These are phyloP conservation scores for Zeugodacus cucurbitae DNA, from an alignment of 1,140 invertebrate species.

Conservation along the genomic window DNA sequence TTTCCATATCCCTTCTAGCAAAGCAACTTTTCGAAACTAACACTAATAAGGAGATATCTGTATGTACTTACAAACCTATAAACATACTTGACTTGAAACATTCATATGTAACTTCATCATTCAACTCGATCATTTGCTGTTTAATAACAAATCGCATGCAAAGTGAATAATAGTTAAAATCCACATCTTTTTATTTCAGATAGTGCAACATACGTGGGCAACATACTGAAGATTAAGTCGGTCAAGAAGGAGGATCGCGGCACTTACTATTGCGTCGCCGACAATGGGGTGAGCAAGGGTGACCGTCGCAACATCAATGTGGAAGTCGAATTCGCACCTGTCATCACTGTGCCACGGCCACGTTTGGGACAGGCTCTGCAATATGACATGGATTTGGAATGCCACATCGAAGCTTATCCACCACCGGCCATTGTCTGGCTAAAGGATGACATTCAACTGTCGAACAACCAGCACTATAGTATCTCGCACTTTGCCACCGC, in stretches of 20 bases:
- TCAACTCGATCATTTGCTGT: too few relatives aligned
- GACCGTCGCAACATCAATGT: slow-evolving; percentile 87
- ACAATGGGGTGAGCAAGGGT: slow-evolving; percentile 89
- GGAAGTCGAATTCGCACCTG: slow-evolving; percentile 89
- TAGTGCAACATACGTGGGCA: slow-evolving; percentile 75
- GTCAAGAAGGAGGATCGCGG: slow-evolving; percentile 90
- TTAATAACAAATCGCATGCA: too few relatives aligned
- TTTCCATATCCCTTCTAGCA: not conserved
- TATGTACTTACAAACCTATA: too few relatives aligned
- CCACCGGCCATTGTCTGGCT: slow-evolving; percentile 88
- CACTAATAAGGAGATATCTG: too few relatives aligned
- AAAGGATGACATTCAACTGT: slow-evolving; percentile 82
- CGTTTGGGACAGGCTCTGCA: slow-evolving; percentile 86
- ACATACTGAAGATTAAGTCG: slow-evolving; percentile 81
- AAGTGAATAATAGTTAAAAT: too few relatives aligned
- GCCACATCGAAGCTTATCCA: slow-evolving; percentile 92
- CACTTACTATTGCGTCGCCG: slow-evolving; percentile 93
- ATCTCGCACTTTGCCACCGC: slow-evolving; percentile 90
- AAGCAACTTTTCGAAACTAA: too few relatives aligned
- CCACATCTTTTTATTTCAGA: slow-evolving; percentile 50
- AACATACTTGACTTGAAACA: too few relatives aligned
- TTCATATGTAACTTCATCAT: too few relatives aligned
- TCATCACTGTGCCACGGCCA: slow-evolving; percentile 83
- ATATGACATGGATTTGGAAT: slow-evolving; percentile 93
- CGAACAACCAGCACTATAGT: slow-evolving; percentile 90